Base-by-base conservation (phyloP, 1,140 invertebrate species). In the Orius insidiosus region DNA sequence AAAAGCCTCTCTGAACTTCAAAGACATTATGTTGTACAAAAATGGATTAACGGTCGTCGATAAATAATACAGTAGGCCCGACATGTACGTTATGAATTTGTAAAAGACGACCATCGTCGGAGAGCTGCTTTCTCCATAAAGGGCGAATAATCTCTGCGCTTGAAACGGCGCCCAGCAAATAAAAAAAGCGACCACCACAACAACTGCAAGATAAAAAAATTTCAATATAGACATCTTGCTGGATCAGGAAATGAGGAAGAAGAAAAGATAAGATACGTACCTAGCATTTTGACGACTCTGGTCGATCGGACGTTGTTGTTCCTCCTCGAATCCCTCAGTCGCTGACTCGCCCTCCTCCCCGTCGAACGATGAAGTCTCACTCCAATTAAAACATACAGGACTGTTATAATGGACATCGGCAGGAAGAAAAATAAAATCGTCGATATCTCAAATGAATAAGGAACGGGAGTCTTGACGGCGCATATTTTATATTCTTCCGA, bases 151-250 rank as follows among this genome's bases (percentile, higher is more conserved):
- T 13, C 87, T 62, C 63, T 92, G 87, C 14, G 80, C 73, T 58
- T 93, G 86, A 60, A 90, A 93, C 13, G 88, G 88, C 1, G 85
- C 84, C 87, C 87, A 93, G 63, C 86, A 92, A 11, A 90, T 67
- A 67, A 92, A 90, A 66, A 94, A 94, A 9, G 85, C 85, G 35
- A 89, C 73, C 18, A 89, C 86, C 16, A 94, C 86, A 14, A 85
- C 85, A 50, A 90, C 88, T 94, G 72, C 35, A 63, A 64, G 24
- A 15, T 30, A 47, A 37, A 18, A 6, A 30, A 37, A 38, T 30
- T 36, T 38, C 10, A 15, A 24, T 24, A 7, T 4, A 24, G 7
- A 24, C 24, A n/a, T 24, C 24, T 24, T 24, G n/a, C n/a, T n/a
- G n/a, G n/a, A n/a, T n/a, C n/a, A n/a, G n/a, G n/a, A n/a, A n/a